A percentile compares a stretch with the other conserved stretches of the same genome.
Conservation (phyloP, 2,113 vertebrate genomes). For the Hyperoodon ampullatus region DNA sequence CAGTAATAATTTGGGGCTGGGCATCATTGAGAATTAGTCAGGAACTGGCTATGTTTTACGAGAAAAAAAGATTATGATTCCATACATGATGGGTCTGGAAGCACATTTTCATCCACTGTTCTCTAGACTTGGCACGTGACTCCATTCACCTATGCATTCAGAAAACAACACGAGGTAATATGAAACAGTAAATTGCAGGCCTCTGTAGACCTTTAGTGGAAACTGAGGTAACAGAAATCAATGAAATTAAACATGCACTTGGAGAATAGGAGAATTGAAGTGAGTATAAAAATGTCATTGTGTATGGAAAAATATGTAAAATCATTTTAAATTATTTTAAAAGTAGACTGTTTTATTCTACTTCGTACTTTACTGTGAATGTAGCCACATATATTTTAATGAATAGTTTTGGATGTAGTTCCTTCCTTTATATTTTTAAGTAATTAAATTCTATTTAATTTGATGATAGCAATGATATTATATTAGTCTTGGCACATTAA, state of each 20-base stretch:
- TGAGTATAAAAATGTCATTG: not conserved
- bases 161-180: not conserved
- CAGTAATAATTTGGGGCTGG: not conserved
- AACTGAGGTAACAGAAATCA: not conserved
- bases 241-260: not conserved
- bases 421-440: not conserved
- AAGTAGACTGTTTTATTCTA: not conserved
- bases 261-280: not conserved
- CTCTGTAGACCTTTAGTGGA: not conserved
- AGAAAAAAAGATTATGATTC: not conserved
- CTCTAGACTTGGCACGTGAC: not conserved
- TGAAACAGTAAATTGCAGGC: not conserved
- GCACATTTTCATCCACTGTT: not conserved
- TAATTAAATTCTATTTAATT: conserved; percentile 51
- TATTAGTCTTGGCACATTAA: conserved; percentile 32
- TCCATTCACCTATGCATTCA: not conserved
- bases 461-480: conserved; percentile 1
- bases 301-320: not conserved
- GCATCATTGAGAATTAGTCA: not conserved
- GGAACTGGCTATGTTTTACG: not conserved
- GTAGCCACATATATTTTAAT: not conserved
- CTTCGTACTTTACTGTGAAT: not conserved
- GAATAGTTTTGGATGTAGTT: not conserved
- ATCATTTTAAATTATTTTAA: not conserved
- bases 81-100: not conserved